Evolutionary conservation across 2,888 invertebrate genomes (phyloP), one percentile per base, ranked within the genome.

Genomic region (Cenopis cana): DNA sequence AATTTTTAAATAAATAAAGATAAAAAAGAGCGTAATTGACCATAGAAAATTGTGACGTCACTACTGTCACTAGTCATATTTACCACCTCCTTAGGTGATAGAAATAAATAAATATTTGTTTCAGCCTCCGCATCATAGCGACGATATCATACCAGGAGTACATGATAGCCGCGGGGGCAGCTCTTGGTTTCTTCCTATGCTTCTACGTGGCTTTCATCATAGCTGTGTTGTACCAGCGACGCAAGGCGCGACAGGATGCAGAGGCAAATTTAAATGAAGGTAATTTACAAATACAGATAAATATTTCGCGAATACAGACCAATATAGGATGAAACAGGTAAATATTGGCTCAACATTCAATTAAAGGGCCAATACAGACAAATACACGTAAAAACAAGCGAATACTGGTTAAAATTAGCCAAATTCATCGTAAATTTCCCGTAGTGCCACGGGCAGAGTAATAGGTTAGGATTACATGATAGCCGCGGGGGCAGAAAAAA

Each of bases 141-240:
- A 93, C 93, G 0, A 93, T 93, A 77, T 93, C 93, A 8, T 93
- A 93, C 74, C 86, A 83, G 59, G 91, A 93, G 75, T 93, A 93
- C 77, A 74, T 89, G 72, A 86, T 90, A 36, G 93, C 90, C 0
- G 90, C 89, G 1, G 87, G 86, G 0, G 87, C 84, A 0, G 86
- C 85, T 0, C 74, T 92, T 0, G 85, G 77, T 0, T 89, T 91
- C 81, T 92, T 93, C 79, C 77, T 89, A 1, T 83, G 86, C 0
- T 91, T 93, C 84, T 91, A 92, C 75, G 74, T 89, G 9, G 88
- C 86, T 0, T 91, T 91, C 75, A 18, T 88, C 0, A 62, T 86
- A 0, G 86, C 79, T 10, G 74, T 91, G 0, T 33, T 89, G 11
- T 88, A 83, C 17, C 85, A 86, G 68, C 78, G 82, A 73, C 77